Conservation (phyloP, 2,113 vertebrate species). For the Rutilus rutilus region DNA sequence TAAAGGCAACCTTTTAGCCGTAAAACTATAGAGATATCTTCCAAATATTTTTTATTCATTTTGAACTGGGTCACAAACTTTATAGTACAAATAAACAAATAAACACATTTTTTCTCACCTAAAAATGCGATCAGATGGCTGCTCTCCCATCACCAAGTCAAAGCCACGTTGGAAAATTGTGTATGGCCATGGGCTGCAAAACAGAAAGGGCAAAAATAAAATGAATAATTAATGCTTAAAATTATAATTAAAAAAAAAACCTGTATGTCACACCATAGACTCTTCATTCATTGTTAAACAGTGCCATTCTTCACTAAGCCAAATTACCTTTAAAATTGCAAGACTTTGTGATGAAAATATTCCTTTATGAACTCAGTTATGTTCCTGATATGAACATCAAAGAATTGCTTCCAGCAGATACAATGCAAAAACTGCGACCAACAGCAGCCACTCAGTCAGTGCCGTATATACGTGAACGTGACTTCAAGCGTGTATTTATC, state of each 20-base stretch:
- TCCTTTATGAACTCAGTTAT: constrained; percentile 1
- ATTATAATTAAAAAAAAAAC: constrained; percentile 39
- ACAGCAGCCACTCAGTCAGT: constrained; percentile 56
- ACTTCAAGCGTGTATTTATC: constrained; percentile 7
- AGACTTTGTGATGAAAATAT: constrained; percentile 4
- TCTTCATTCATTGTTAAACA: constrained; percentile 8
- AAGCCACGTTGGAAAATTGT: constrained; percentile 99
- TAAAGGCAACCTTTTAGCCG: too few relatives aligned
- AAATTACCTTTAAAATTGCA: constrained; percentile 3
- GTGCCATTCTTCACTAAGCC: not conserved
- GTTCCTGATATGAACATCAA: constrained; percentile 39
- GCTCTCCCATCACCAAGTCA: constrained; percentile 97
- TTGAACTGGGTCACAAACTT: not conserved
- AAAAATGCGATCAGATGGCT: constrained; percentile 98
- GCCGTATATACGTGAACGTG: constrained; percentile 48
- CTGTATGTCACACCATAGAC: not conserved
- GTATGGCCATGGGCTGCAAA: constrained; percentile 93
- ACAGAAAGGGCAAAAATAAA: constrained; percentile 45
- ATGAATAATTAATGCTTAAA: constrained; percentile 57
- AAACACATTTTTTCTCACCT: constrained; percentile 78
- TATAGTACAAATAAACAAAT: constrained; percentile 12
- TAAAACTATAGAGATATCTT: not conserved
- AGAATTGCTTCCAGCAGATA: constrained; percentile 33
- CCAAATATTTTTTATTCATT: not conserved
- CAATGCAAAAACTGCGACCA: constrained; percentile 63